Base-by-base conservation (phyloP, 2,888 invertebrate genomes). In the Lordiphosa fenestrarum region DNA sequence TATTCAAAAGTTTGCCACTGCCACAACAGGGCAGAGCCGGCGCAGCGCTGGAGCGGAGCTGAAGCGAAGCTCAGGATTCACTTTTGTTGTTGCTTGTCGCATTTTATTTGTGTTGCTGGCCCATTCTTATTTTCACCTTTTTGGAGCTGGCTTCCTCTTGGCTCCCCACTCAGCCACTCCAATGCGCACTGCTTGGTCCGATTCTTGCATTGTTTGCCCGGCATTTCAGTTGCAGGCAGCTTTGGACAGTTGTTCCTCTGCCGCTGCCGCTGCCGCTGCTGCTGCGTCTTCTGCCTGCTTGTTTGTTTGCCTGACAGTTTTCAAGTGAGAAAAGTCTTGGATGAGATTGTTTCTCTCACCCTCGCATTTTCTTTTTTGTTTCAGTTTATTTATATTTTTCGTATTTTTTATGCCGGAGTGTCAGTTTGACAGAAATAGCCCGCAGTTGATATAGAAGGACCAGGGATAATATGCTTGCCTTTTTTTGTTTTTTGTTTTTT, bases 1-100 rank as follows among this genome's bases (percentile, higher is more conserved):
- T 76, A 80, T 80, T 80, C 77, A 80, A 80, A 82, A 83, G 80
- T 76, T 80, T 83, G 66, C 76, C 71, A 66, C 59, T 78, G 75
- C 78, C 72, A 53, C 60, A 60, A 50, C 46, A 68, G 60, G 62
- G 57, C 49, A 30, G 30, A 10, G 10, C 15, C 10, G 10, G 10
- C 19, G 15, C 12, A 25, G 13, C 30, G 25, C 25, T 4, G 25
- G 42, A 42, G 30, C 44, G 9, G 10, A 44, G 30, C 13, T 44
- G 44, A 25, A 44, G 30, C 15, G 63, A 51, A 15, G 12, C 38
- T 39, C 12, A 48, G 44, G 44, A 44, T 46, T 59, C 35, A 48
- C 39, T 48, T 47, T 35, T 47, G 39, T 38, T 53, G 35, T 53
- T 57, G 53, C 50, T 67, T 71, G 61, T 64, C 46, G 63, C 51